Evolutionary conservation across 2,888 invertebrate species (phyloP), one percentile per base, ranked within the genome.

Genomic region (Drosophila longiperda): DNA sequence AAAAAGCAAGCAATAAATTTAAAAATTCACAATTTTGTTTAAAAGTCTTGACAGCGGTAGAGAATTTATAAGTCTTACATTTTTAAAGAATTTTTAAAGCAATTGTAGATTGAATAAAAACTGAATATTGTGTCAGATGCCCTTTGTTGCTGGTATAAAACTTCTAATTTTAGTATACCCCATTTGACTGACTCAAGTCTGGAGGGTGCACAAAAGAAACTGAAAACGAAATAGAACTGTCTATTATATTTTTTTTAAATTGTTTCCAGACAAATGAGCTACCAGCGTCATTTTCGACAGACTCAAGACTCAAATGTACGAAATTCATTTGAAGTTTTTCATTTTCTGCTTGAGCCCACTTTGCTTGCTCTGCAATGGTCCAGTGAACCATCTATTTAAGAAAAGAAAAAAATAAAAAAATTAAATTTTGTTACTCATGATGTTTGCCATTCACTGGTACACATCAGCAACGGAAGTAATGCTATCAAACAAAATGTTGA

Each of bases 401-500:
- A 29, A 32, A 33, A 7, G 53, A 17, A 52, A 29, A 26, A 5
- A 66, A 48, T 48, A 60, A 42, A 40, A 38, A 34, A 40, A 29
- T 0, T 23, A 32, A 5, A 20, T 12, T 7, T 45, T 45, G 7
- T 4, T 45, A 8, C 20, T 15, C 20, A 32, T 20, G 26, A 26
- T 36, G 23, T 11, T 38, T 9, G 20, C 57, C 57, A 75, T 75
- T 70, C 62, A 53, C 49, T 40, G 20, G 32, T 55, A 17, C 20
- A 32, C 40, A 59, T 48, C 38, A 38, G 42, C 42, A 34, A 7
- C 38, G 53, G 32, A 52, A 53, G 48, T 36, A 60, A 57, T 57
- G 38, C 57, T 15, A 66, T 70, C 62, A 65, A 71, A 53, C 65
- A 52, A 65, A 67, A 49, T 53, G 40, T 62, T 59, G 63, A 48